A percentile compares a stretch with the other conserved stretches of the same genome.
Conservation (phyloP, 2,888 invertebrate species). For the Ischnura elegans region DNA sequence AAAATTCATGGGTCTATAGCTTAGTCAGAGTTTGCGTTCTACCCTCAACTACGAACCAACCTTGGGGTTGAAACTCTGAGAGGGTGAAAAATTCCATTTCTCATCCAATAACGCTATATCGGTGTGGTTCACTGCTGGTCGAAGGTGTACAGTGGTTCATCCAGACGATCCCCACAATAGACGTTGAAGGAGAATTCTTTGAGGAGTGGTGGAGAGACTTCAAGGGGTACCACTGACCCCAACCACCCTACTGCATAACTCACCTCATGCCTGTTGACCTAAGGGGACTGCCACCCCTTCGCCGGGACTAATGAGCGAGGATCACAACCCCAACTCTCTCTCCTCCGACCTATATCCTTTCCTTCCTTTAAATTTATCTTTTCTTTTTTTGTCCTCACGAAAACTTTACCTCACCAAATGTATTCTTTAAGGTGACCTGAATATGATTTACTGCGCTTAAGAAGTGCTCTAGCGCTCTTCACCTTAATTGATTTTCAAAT, state of each 20-base stretch:
- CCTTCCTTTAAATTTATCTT: background rate
- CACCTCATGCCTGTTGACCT: background rate
- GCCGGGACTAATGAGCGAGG: background rate
- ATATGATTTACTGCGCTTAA: no score
- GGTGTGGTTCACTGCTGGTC: background rate
- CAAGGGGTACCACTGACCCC: background rate
- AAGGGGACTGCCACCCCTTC: background rate
- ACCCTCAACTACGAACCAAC: no score
- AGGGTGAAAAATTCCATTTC: no score
- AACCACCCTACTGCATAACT: no score
- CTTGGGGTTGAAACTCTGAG: no score
- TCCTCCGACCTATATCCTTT: background rate
- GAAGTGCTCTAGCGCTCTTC: no score
- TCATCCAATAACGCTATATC: background rate
- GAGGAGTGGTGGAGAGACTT: background rate
- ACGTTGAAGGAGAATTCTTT: background rate
- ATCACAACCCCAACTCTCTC: background rate
- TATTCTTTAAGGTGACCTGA: no score
- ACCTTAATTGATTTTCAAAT: no score
- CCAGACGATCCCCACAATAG: background rate
- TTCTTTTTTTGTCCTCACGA: no score
- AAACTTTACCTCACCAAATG: no score
- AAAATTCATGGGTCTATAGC: no score
- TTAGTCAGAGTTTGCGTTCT: no score
- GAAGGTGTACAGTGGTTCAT: background rate